These are phyloP conservation scores for Procambarus virginalis DNA, from an alignment of 1,140 invertebrate species.

Conservation along the genomic window DNA sequence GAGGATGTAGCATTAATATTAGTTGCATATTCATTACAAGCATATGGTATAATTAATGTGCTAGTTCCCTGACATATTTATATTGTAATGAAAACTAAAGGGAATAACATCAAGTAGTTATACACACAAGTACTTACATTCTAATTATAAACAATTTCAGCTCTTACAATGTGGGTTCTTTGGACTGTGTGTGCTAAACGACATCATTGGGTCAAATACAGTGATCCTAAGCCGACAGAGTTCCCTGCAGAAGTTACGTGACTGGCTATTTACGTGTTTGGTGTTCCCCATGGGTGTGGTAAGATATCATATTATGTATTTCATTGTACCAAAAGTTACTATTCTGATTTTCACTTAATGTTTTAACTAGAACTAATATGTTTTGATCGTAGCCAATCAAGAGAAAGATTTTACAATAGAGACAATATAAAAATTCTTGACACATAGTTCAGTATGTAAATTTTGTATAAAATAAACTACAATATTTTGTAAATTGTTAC, in stretches of 20 bases:
- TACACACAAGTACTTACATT: background rate
- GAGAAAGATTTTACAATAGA: no score
- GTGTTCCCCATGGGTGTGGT: slow-evolving; percentile 53
- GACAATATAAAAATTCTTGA: no score
- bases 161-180: slow-evolving; percentile 49
- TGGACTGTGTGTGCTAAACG: slow-evolving; percentile 39
- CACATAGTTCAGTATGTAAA: no score
- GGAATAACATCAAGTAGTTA: no score
- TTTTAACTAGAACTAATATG: no score
- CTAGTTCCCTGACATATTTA: background rate
- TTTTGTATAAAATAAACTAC: no score
- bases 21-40: no score
- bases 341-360: no score
- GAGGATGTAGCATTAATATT: no score
- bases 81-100: background rate
- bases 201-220: slow-evolving; percentile 36
- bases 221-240: background rate
- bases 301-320: background rate
- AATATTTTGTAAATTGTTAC: no score
- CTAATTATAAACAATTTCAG: background rate
- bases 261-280: slow-evolving; percentile 25
- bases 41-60: no score
- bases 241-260: slow-evolving; percentile 42
- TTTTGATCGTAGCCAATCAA: no score
- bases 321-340: background rate